These are phyloP conservation scores for Mandrillus leucophaeus DNA, from an alignment of 2,113 vertebrate genomes.

Conservation along the genomic window DNA sequence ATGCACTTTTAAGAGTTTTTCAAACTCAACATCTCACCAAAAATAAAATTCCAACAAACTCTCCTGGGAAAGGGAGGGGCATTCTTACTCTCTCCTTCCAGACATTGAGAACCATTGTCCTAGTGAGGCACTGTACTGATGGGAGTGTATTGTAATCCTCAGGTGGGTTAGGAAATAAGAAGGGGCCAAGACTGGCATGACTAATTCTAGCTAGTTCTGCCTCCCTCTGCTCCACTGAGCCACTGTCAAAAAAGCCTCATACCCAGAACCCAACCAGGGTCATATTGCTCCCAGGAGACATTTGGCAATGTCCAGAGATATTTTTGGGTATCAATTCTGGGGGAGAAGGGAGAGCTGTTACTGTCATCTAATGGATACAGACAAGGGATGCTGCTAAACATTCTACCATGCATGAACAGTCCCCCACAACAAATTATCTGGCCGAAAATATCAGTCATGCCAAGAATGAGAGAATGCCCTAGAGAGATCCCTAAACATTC, in stretches of 20 bases:
- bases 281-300: background rate
- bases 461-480: background rate
- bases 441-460: background rate
- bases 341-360: background rate
- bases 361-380: background rate
- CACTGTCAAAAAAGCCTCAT: background rate
- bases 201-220: background rate
- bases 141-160: background rate
- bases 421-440: background rate
- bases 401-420: background rate
- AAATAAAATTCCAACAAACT: background rate
- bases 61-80: background rate
- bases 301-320: background rate
- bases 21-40: background rate
- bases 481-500: background rate
- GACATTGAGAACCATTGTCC: background rate
- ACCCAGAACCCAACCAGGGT: background rate
- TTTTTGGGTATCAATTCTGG: background rate
- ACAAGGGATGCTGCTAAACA: background rate
- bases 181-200: background rate
- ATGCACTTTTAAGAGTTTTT: background rate
- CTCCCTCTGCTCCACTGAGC: background rate
- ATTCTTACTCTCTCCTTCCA: background rate
- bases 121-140: background rate
- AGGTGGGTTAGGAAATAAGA: background rate